Conservation (phyloP, 1,140 invertebrate genomes). For the Trichonephila inaurata region DNA sequence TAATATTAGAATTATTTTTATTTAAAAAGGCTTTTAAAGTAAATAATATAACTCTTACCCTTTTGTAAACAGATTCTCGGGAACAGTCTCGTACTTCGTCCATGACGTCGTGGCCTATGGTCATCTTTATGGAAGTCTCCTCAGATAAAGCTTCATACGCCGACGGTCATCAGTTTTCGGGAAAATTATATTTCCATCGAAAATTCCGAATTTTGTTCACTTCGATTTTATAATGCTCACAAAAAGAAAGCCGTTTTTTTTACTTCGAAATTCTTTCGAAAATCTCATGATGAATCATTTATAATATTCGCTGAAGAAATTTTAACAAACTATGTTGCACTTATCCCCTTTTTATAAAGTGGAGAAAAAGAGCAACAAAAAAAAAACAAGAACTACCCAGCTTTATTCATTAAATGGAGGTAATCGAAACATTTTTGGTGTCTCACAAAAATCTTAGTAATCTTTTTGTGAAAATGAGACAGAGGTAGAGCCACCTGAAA, state of each 20-base stretch:
- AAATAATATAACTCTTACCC: background rate
- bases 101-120: slow-evolving; percentile 70
- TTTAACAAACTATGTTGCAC: too few species aligned
- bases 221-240: background rate
- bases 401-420: too few species aligned
- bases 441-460: too few species aligned
- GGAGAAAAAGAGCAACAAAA: too few species aligned
- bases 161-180: background rate
- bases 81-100: slow-evolving; percentile 74
- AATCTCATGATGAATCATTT: background rate
- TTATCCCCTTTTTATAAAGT: too few species aligned
- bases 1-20: too few species aligned
- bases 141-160: slow-evolving; percentile 53
- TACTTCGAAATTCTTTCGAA: background rate
- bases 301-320: too few species aligned
- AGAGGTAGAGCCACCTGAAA: too few species aligned
- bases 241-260: background rate
- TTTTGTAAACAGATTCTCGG: slow-evolving; percentile 67
- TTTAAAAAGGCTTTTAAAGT: too few species aligned
- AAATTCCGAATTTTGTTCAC: background rate
- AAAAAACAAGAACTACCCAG: too few species aligned
- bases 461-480: too few species aligned
- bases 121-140: slow-evolving; percentile 68
- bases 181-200: background rate
- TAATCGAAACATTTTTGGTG: too few species aligned